Base-by-base conservation (phyloP, 2,888 invertebrate genomes). In the Stenodera caucasica region DNA sequence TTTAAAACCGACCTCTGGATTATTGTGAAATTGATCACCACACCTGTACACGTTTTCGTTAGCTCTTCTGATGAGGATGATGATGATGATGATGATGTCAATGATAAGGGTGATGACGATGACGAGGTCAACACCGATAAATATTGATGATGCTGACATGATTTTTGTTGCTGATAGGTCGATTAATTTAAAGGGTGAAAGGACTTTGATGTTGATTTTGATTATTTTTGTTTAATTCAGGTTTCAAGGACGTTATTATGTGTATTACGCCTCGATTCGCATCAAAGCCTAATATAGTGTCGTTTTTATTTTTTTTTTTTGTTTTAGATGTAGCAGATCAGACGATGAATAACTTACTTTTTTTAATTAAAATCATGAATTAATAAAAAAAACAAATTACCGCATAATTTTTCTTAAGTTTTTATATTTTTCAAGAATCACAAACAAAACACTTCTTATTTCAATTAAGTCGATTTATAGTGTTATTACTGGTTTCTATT, bases 41-140 rank as follows among this genome's bases (percentile, higher is more conserved):
- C 62, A 58, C 62, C 62, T 62, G 62, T 49, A 6, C 62, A 62
- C 62, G 62, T 62, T 51, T 7, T 45, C 2, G 21, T 21, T 40
- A 8, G 3, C 37, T 37, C 37, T 37, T n/a, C n/a, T 30, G 30
- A 30, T 30, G 8, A 5, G 4, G 30, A 30, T 30, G 30, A 30
- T 30, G 30, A 30, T 30, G 30, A 30, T 30, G 30, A 30, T 30
- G 30, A 30, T 30, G 30, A 30, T 30, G 7, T 26, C 26, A 26
- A 26, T 26, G 5, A 26, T 26, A 26, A 30, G 7, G 26, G 3
- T 26, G 26, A 26, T 26, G 26, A n/a, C 35, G 9, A 33, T 33
- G 33, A 33, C 33, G 33, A 12, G 3, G 1, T n/a, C 21, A 50
- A 23, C n/a, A 9, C 21, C n/a, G 50, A 54, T 26, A 53, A 54